phyloP scores from a whole-genome alignment of 2,113 vertebrate species.

The Mionectes macconnelli region DNA sequence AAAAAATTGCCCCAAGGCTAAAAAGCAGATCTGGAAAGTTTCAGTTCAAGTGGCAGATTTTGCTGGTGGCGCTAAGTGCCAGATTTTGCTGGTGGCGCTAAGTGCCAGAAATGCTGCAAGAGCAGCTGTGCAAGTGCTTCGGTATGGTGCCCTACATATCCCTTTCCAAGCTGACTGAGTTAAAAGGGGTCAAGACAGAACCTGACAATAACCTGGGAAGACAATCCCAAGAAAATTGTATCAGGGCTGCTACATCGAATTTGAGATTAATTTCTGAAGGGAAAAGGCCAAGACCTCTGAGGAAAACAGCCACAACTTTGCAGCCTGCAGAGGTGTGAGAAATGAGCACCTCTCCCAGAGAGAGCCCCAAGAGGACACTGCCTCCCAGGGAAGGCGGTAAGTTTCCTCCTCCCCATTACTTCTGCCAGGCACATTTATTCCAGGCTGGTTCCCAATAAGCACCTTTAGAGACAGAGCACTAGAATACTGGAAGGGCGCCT shows the following conservation, averaged over 20 bases:
- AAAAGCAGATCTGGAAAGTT: background rate
- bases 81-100: background rate
- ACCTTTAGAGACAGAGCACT: background rate
- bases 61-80: background rate
- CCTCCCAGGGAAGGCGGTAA: background rate
- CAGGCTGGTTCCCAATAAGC: background rate
- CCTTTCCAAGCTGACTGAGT: background rate
- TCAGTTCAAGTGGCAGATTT: slow-evolving; percentile 8
- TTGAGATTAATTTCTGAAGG: background rate
- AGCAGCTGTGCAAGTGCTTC: background rate
- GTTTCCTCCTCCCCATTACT: background rate
- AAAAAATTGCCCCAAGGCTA: background rate
- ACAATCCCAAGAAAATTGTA: background rate
- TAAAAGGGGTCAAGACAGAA: slow-evolving; percentile 10
- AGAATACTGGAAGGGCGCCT: background rate
- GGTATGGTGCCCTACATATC: background rate
- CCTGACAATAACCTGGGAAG: background rate
- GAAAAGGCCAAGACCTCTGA: background rate
- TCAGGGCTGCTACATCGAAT: background rate
- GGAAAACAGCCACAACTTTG: background rate
- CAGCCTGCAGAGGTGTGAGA: background rate
- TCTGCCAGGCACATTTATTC: background rate
- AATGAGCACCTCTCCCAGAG: background rate
- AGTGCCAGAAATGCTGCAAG: background rate
- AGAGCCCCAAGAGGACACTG: rapidly evolving